Evolutionary conservation across 2,797 vertebrate genomes (phyloP), one percentile per base, ranked within the genome.

Genomic region (Erethizon dorsatum): DNA sequence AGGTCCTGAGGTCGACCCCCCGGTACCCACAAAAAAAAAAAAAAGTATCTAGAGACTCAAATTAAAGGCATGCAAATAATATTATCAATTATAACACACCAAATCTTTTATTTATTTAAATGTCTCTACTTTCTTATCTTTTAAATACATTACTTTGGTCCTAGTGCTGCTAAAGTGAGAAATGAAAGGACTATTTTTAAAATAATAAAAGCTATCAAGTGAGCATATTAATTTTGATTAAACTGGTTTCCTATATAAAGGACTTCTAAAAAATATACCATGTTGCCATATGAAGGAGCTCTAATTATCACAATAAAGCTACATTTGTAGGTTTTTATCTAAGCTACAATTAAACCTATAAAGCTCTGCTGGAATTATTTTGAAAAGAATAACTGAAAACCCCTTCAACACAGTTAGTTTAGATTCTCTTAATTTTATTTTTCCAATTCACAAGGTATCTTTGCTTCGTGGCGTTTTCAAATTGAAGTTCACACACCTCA

Each of bases 381-480:
- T 37, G n/a, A 77, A 88, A 95, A 80, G 45, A 93, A 61, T 88
- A 47, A 91, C 41, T 95, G 82, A 95, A 92, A 87, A 31, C 33
- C 15, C 65, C 56, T 84, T 87, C 57, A 63, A 52, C n/a, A 90
- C n/a, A 87, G 45, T 82, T 93, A 95, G 63, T 91, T 90, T 80
- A 83, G 57, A 79, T 85, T 91, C 50, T 88, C 54, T 47, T 82
- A 54, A 95, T 92, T 97, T 97, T 96, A 89, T 56, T 92, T 97
- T 95, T 56, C 41, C 65, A 93, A 52, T 91, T 97, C 85, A 90
- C 61, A 89, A 28, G 22, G 26, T 96, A 33, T 83, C 56, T 93
- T 83, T 86, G 83, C 63, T 67, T 73, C 54, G 28, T 24, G 10
- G 26, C 45, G 17, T 87, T 93, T 95, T 88, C 65, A 85, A 78